Evolutionary conservation across 2,888 invertebrate species (phyloP).

Genomic region (Hypena proboscidalis): DNA sequence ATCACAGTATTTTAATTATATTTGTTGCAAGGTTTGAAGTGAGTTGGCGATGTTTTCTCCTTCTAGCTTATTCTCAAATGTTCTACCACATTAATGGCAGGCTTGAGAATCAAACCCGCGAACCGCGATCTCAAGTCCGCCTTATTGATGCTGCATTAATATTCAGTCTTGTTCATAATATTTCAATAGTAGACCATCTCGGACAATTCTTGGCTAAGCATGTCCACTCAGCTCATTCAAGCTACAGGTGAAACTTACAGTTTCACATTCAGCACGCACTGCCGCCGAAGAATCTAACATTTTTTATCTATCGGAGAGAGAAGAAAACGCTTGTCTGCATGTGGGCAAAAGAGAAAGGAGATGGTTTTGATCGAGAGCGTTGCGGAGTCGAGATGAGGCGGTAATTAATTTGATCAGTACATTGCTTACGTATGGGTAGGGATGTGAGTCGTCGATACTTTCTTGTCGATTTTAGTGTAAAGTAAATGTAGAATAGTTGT

Average conservation of each 20-base stretch:
- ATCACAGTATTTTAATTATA: too few relatives aligned
- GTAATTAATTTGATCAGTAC: conserved; percentile 84
- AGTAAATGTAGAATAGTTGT: too few relatives aligned
- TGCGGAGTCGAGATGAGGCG: conserved; percentile 72
- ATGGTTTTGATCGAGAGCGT: conserved; percentile 64
- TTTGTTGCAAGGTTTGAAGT: too few relatives aligned
- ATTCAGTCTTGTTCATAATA: too few relatives aligned
- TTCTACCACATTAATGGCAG: too few relatives aligned
- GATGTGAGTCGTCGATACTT: conserved; percentile 51
- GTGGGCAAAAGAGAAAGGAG: conserved; percentile 51
- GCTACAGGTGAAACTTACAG: conserved; percentile 75
- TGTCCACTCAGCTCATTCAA: conserved; percentile 64
- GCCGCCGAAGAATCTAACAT: conserved; percentile 69
- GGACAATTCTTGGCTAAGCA: too few relatives aligned
- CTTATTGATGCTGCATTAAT: too few relatives aligned
- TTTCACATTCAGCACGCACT: conserved; percentile 80
- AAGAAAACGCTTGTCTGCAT: conserved; percentile 34
- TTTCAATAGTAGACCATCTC: conserved; percentile 26
- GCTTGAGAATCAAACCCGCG: too few relatives aligned
- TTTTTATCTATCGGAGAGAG: conserved; percentile 49
- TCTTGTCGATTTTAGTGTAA: conserved; percentile 2
- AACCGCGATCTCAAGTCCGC: too few relatives aligned
- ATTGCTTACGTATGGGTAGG: conserved; percentile 63
- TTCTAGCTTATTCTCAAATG: too few relatives aligned
- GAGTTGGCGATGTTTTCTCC: too few relatives aligned